Conservation (phyloP, 2,888 invertebrate species). For the Gymnoscelis rufifasciata region DNA sequence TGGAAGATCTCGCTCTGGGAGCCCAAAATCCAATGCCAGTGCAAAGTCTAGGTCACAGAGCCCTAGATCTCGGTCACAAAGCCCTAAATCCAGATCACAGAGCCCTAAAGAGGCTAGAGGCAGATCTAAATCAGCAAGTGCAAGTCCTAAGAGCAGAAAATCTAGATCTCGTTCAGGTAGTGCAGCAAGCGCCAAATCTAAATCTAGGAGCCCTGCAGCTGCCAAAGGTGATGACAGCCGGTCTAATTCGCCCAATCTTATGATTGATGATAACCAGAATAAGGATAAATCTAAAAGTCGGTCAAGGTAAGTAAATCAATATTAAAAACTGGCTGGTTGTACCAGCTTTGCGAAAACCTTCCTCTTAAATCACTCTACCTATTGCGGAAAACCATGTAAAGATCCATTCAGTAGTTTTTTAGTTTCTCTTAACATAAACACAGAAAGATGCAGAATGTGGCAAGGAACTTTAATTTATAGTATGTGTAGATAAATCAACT, state of each 20-base stretch:
- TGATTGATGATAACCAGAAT: conserved; percentile 70
- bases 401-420: no score
- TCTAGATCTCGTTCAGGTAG: conserved; percentile 32
- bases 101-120: conserved; percentile 6
- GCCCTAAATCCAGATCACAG: conserved; percentile 50
- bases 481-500: no score
- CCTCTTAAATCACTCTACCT: no score
- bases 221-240: conserved; percentile 63
- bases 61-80: conserved; percentile 47
- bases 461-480: no score
- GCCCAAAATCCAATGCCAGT: conserved; percentile 55
- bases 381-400: no score
- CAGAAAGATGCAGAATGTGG: no score
- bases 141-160: conserved; percentile 23
- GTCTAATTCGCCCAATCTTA: conserved; percentile 75
- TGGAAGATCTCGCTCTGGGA: conserved; percentile 52
- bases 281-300: conserved; percentile 63
- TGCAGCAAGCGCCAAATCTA: conserved; percentile 25
- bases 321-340: no score
- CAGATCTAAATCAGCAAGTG: conserved; percentile 19
- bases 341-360: no score
- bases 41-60: conserved; percentile 45
- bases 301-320: conserved; percentile 48
- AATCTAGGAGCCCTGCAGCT: conserved; percentile 39
- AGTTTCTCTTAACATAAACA: no score